Conservation (phyloP, 2,797 vertebrate genomes). For the Cyprinella venusta region DNA sequence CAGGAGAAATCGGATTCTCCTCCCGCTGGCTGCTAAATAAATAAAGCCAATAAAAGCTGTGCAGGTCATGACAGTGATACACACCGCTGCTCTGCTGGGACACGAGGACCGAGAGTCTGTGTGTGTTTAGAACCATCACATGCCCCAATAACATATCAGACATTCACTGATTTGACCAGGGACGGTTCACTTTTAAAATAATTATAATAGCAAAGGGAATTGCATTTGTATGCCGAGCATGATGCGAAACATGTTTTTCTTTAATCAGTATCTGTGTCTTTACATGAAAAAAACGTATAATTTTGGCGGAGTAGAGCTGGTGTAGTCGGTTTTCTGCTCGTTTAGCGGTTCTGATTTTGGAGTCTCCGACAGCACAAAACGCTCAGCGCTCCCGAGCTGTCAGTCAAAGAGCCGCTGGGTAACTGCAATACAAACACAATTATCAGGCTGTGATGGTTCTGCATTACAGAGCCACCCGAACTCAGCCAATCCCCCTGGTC, state of each 20-base stretch:
- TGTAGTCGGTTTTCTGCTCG: background rate
- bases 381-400: constrained; percentile 49
- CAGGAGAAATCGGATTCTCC: constrained; percentile 32
- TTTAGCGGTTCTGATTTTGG: constrained; percentile 11
- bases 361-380: constrained; percentile 13
- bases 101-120: background rate
- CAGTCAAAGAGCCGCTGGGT: constrained; percentile 52
- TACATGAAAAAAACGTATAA: background rate
- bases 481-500: constrained; percentile 71
- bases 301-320: background rate
- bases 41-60: constrained; percentile 40
- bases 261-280: background rate
- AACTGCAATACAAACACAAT: constrained; percentile 81
- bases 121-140: background rate
- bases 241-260: background rate
- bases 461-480: constrained; percentile 64
- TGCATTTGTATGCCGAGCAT: background rate
- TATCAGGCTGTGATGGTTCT: constrained; percentile 71
- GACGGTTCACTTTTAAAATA: background rate
- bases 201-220: constrained; percentile 6
- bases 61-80: constrained; percentile 17
- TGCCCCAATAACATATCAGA: background rate
- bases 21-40: constrained; percentile 24
- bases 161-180: background rate
- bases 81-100: background rate